Evolutionary conservation across 2,797 vertebrate species (phyloP), one percentile per base, ranked within the genome.

Genomic region (Buphagus erythrorhynchus): DNA sequence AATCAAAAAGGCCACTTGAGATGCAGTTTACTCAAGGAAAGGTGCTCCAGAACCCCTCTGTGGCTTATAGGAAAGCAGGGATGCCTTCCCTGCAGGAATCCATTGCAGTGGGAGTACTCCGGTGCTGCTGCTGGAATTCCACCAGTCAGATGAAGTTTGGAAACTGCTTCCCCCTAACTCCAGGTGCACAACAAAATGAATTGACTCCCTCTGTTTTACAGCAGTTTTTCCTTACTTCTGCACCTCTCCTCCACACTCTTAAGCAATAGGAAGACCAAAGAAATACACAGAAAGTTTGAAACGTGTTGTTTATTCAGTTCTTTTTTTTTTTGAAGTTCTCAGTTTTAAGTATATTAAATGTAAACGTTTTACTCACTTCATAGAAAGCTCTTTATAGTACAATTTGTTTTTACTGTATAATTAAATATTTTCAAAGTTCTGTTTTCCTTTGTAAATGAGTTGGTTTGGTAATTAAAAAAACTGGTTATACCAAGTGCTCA

Each of bases 381-480:
- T 90, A 93, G 90, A 93, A 91, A 62, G 81, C 75, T 93, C 91
- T 89, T 93, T 73, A 90, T 86, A 94, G 76, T 69, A 95, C 85
- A 86, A 36, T 94, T 96, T 95, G 82, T 92, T 96, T 96, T 95
- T 94, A 89, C 79, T 88, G 73, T 94, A 76, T 94, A 95, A 96
- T 97, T 95, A 97, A 96, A 94, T 90, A 76, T 93, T 96, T 91
- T 86, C 79, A 71, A 81, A 84, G 73, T 90, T 91, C 85, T 96
- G 46, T 94, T 95, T 90, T 86, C 86, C 94, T 96, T 96, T 96
- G 95, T 96, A 93, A 95, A 96, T 13, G 4, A 93, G 79, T 88
- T 38, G 69, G 93, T 96, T 95, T 95, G 85, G 76, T 93, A 93
- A 97, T 97, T 96, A 95, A 95, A 95, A 76, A 61, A 96, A 86